Conservation (phyloP, 2,888 invertebrate genomes). For the Pardosa pseudoannulata region DNA sequence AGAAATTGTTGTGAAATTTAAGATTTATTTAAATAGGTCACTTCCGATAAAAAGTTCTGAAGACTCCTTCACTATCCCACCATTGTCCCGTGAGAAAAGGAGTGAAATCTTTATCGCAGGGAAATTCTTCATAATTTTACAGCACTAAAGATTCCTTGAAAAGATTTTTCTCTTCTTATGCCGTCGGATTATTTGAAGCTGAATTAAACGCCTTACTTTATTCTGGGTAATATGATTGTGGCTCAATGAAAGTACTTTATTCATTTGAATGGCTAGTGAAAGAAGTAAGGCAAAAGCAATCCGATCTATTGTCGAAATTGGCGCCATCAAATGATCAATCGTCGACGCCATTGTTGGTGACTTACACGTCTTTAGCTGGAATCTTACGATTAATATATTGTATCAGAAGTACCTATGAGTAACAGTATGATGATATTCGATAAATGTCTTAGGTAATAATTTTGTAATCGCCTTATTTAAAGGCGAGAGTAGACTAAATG, state of each 20-base stretch:
- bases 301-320: neutral
- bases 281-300: neutral
- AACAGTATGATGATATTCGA: no score
- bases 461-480: no score
- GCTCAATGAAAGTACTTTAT: neutral
- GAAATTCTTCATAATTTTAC: conserved; percentile 11
- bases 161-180: neutral
- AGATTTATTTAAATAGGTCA: no score
- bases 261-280: neutral
- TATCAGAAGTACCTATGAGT: no score
- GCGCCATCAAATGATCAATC: conserved; percentile 2
- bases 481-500: no score
- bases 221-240: neutral
- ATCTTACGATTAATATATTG: no score
- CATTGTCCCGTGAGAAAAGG: neutral
- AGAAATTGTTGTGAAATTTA: no score
- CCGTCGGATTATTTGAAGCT: neutral
- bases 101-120: neutral
- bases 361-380: neutral
- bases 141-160: neutral
- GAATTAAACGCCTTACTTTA: conserved; percentile 11
- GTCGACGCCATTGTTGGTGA: neutral
- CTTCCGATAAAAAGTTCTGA: no score
- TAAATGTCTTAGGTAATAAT: no score
- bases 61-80: neutral